These are phyloP conservation scores for Lepus townsendii DNA, from an alignment of 2,797 vertebrate species.

Conservation along the genomic window DNA sequence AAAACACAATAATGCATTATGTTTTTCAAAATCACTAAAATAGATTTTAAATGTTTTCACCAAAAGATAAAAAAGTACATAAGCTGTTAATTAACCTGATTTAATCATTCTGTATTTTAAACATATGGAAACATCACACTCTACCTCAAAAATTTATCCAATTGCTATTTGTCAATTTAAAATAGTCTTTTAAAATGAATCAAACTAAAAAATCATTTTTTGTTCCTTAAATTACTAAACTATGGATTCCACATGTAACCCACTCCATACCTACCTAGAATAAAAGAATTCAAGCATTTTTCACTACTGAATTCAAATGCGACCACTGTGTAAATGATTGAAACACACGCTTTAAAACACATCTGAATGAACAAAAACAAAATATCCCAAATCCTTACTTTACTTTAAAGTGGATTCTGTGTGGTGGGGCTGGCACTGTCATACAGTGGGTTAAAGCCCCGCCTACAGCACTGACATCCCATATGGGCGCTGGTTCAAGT, in stretches of 20 bases:
- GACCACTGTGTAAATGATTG: background rate
- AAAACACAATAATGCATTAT: background rate
- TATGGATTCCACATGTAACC: slow-evolving; percentile 22
- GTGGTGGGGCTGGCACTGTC: no score
- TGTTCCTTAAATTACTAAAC: slow-evolving; percentile 24
- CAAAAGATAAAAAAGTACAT: background rate
- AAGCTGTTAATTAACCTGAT: background rate
- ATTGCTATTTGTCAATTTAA: background rate
- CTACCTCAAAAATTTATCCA: background rate
- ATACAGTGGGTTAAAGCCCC: no score
- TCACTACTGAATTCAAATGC: background rate
- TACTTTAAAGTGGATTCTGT: no score
- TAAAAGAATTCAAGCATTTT: background rate
- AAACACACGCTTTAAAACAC: background rate
- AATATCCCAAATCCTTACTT: background rate
- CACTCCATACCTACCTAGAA: background rate
- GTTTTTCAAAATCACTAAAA: background rate
- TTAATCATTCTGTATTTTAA: background rate
- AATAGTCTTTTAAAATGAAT: background rate
- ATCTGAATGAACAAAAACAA: background rate
- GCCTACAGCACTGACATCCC: no score
- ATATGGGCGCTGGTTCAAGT: no score
- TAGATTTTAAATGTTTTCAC: background rate
- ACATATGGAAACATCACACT: background rate
- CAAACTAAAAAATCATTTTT: background rate